phyloP scores from a whole-genome alignment of 1,140 invertebrate species.

The Dendroctonus ponderosae region DNA sequence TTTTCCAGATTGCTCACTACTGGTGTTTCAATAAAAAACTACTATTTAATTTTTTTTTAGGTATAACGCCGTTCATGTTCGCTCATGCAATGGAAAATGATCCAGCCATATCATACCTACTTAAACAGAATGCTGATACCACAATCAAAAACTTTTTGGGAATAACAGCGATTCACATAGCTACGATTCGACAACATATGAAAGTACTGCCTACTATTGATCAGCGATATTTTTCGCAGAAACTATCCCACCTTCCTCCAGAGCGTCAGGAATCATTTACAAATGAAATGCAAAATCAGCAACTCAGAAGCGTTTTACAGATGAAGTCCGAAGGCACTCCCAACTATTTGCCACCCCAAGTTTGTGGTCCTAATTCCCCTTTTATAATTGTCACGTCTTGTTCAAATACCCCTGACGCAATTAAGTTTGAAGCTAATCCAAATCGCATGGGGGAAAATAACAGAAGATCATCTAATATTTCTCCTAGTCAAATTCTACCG shows the following conservation, averaged over 20 bases:
- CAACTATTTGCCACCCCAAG: constrained; percentile 14
- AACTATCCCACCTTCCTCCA: neutral
- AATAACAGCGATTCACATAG: constrained; percentile 37
- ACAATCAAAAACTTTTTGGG: constrained; percentile 36
- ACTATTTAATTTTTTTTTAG: constrained; percentile 42
- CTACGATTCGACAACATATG: constrained; percentile 23
- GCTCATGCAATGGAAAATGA: constrained; percentile 41
- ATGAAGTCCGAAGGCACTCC: constrained; percentile 17
- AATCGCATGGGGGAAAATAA: neutral
- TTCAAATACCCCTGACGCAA: neutral
- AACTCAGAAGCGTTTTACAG: constrained; percentile 20
- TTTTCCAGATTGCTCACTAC: no score
- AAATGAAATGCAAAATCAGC: constrained; percentile 20
- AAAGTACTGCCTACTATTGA: constrained; percentile 11
- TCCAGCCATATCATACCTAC: constrained; percentile 33
- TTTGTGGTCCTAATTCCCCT: neutral
- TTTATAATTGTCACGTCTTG: neutral
- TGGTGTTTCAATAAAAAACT: no score
- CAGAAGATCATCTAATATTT: constrained; percentile 23
- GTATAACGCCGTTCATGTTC: constrained; percentile 45
- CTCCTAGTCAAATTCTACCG: constrained; percentile 19
- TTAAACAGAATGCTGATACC: constrained; percentile 37
- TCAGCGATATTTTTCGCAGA: neutral
- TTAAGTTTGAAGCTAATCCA: neutral
- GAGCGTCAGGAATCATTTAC: neutral